Percentiles rank a stretch among this genome's conserved stretches.
Evolutionary conservation across 2,113 vertebrate species (phyloP).

Genomic region (Epinephelus cyanopodus): DNA sequence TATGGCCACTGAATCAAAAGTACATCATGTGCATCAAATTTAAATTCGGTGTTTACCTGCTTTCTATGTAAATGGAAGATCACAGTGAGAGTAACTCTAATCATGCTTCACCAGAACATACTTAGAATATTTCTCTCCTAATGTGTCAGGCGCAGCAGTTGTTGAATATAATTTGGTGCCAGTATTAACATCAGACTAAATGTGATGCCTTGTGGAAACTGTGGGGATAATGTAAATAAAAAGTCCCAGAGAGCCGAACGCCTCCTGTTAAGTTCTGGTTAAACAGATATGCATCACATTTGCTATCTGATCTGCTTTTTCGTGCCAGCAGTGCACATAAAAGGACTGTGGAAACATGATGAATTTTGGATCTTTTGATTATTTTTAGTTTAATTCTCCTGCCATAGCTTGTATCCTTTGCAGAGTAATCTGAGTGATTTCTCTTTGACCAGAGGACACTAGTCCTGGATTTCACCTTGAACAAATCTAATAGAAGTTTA

Average conservation of each 20-base stretch:
- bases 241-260: background rate
- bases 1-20: background rate
- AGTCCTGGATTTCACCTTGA: conserved; percentile 72
- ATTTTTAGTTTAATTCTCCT: conserved; percentile 14
- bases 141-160: background rate
- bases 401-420: conserved; percentile 5
- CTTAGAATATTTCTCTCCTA: conserved; percentile 10
- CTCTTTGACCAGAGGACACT: conserved; percentile 37
- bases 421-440: conserved; percentile 1
- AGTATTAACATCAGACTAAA: background rate
- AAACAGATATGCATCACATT: background rate
- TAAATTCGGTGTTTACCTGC: background rate
- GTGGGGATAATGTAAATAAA: conserved; percentile 3
- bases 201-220: background rate
- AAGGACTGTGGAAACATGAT: background rate
- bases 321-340: background rate
- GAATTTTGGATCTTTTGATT: background rate
- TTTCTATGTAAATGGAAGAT: background rate
- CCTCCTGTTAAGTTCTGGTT: background rate
- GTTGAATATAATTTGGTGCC: background rate
- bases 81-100: background rate
- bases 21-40: conserved; percentile 4
- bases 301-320: conserved; percentile 6
- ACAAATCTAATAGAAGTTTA: conserved; percentile 53
- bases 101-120: background rate